Evolutionary conservation across 53 echinoderm and acorn worm genomes (phyloP).

Genomic region (Echinarachnius parma): DNA sequence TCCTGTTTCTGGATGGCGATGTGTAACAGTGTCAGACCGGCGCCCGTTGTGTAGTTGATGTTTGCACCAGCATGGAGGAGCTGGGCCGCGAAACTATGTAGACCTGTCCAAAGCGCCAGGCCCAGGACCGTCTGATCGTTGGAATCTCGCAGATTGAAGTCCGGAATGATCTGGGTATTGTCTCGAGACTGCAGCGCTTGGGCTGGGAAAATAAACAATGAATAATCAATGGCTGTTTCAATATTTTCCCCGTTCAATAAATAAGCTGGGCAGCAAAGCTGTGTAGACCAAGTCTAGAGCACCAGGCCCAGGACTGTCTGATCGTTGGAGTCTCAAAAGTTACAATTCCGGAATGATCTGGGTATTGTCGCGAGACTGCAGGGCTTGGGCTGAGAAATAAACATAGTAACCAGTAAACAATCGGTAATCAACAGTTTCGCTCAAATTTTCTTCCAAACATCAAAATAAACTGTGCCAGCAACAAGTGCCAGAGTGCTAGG

Average conservation of each 20-base stretch:
- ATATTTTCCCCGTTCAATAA: too few species aligned
- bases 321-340: slow-evolving; percentile 75
- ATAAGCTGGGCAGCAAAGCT: too few species aligned
- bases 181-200: slow-evolving; percentile 73
- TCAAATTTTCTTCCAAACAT: too few species aligned
- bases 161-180: slow-evolving; percentile 86
- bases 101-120: slow-evolving; percentile 90
- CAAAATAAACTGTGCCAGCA: too few species aligned
- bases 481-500: too few species aligned
- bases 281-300: too few species aligned
- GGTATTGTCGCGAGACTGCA: slow-evolving; percentile 61
- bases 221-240: too few species aligned
- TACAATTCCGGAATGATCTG: slow-evolving; percentile 88
- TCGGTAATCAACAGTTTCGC: too few species aligned
- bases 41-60: slow-evolving; percentile 89
- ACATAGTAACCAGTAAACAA: too few species aligned
- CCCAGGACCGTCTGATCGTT: slow-evolving; percentile 97
- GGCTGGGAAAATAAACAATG: slow-evolving; percentile 55
- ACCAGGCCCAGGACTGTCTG: slow-evolving; percentile 86
- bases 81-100: slow-evolving; percentile 93
- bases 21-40: slow-evolving; percentile 84
- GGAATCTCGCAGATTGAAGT: slow-evolving; percentile 88
- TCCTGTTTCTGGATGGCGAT: slow-evolving; percentile 88
- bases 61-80: slow-evolving; percentile 86
- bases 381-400: too few species aligned